Conservation (phyloP, 2,888 invertebrate genomes). For the Bellardia pandia region DNA sequence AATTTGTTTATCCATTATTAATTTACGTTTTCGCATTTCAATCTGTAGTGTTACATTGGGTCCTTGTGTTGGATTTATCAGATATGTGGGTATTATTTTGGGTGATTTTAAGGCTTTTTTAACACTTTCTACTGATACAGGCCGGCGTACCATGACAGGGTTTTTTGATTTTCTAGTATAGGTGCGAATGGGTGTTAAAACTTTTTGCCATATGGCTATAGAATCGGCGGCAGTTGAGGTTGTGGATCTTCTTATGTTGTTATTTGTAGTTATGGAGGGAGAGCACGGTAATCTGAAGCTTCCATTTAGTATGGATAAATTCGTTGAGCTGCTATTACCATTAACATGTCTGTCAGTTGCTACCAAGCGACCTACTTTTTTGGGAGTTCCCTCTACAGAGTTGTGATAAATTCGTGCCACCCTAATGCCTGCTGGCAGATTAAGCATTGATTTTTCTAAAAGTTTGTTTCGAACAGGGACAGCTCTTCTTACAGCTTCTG, state of each 20-base stretch:
- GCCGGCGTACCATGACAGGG: conserved; percentile 13
- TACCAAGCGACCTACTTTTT: conserved; percentile 63
- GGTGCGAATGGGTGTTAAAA: conserved; percentile 77
- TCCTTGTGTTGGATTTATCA: conserved; percentile 72
- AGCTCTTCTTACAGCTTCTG: conserved; percentile 73
- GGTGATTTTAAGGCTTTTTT: conserved; percentile 20
- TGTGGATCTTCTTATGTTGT: background rate
- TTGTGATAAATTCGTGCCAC: conserved; percentile 69
- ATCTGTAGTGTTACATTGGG: conserved; percentile 73
- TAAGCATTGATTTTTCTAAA: conserved; percentile 44
- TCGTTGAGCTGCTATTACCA: background rate
- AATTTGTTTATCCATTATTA: conserved; percentile 77
- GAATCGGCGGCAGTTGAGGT: conserved; percentile 11
- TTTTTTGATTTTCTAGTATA: conserved; percentile 75
- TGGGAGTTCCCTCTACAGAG: conserved; percentile 58
- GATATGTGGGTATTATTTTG: conserved; percentile 64
- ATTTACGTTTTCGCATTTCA: conserved; percentile 76
- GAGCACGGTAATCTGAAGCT: conserved; percentile 62
- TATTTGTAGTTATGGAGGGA: conserved; percentile 13
- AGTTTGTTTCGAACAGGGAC: conserved; percentile 6
- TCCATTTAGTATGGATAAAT: conserved; percentile 29
- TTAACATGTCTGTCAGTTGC: background rate
- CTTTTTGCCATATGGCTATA: conserved; percentile 76
- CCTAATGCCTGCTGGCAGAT: conserved; percentile 43
- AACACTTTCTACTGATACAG: background rate